Evolutionary conservation across 2,888 invertebrate species (phyloP).

Genomic region (Luperina nickerlii): DNA sequence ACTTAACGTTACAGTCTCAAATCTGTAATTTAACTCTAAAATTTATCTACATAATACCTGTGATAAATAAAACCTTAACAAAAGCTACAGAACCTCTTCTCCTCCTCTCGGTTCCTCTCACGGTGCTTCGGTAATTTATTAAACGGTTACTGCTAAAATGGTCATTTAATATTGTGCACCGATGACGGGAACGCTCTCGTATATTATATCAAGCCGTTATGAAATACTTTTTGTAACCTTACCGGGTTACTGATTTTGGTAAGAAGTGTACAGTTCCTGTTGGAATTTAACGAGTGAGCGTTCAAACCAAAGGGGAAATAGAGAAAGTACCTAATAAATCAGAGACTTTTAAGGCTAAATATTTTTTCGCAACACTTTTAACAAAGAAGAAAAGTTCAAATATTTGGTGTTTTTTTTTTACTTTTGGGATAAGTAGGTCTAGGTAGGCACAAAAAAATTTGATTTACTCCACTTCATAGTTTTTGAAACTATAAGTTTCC

Average conservation of each 20-base stretch:
- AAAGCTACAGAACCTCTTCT: constrained; percentile 42
- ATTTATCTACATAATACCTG: background rate
- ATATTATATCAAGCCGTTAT: constrained; percentile 54
- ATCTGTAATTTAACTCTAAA: background rate
- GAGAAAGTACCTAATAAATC: background rate
- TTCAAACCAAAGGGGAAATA: background rate
- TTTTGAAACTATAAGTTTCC: background rate
- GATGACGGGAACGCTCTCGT: constrained; percentile 56
- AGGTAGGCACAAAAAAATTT: background rate
- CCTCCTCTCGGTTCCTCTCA: background rate
- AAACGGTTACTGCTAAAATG: constrained; percentile 59
- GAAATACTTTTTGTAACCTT: constrained; percentile 43
- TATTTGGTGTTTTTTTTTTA: too few species aligned
- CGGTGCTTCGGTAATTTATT: constrained; percentile 46
- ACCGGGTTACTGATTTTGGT: constrained; percentile 23
- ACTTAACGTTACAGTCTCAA: background rate
- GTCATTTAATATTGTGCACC: constrained; percentile 61
- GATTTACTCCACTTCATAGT: background rate
- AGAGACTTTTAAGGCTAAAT: too few species aligned
- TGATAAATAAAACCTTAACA: background rate
- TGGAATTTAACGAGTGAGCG: background rate
- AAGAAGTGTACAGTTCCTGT: constrained; percentile 1
- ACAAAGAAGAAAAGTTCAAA: background rate
- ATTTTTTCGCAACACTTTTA: background rate
- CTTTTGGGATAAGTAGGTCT: background rate